phyloP scores from a whole-genome alignment of 2,888 invertebrate species.

The Vanessa cardui region DNA sequence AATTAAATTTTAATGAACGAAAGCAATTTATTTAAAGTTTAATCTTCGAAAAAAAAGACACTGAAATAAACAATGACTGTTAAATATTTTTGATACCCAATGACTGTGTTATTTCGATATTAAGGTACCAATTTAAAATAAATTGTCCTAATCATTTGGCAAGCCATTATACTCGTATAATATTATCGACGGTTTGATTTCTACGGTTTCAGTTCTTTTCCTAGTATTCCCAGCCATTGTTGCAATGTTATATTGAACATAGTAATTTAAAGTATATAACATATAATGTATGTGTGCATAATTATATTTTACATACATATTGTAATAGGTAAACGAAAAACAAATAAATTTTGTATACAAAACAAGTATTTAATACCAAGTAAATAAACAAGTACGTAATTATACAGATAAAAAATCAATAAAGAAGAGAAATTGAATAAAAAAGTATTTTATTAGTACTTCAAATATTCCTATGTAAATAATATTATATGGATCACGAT shows the following conservation, averaged over 20 bases:
- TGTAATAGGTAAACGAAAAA: too few relatives aligned
- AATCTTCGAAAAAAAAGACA: background rate
- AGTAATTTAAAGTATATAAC: too few relatives aligned
- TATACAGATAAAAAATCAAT: too few relatives aligned
- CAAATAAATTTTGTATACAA: too few relatives aligned
- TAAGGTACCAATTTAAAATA: background rate
- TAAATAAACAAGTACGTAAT: too few relatives aligned
- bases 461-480: conserved; percentile 6
- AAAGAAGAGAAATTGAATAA: too few relatives aligned
- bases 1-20: background rate
- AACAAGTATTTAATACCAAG: too few relatives aligned
- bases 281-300: too few relatives aligned
- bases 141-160: conserved; percentile 3
- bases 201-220: too few relatives aligned
- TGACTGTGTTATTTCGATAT: background rate
- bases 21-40: background rate
- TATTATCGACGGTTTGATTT: conserved; percentile 18
- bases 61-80: background rate
- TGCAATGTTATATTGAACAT: too few relatives aligned
- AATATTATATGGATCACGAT: background rate
- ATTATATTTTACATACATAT: too few relatives aligned
- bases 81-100: conserved; percentile 1
- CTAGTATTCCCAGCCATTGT: too few relatives aligned
- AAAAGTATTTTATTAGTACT: background rate
- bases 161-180: conserved; percentile 21